Conservation (phyloP, 2,113 vertebrate genomes). For the Mirounga angustirostris region DNA sequence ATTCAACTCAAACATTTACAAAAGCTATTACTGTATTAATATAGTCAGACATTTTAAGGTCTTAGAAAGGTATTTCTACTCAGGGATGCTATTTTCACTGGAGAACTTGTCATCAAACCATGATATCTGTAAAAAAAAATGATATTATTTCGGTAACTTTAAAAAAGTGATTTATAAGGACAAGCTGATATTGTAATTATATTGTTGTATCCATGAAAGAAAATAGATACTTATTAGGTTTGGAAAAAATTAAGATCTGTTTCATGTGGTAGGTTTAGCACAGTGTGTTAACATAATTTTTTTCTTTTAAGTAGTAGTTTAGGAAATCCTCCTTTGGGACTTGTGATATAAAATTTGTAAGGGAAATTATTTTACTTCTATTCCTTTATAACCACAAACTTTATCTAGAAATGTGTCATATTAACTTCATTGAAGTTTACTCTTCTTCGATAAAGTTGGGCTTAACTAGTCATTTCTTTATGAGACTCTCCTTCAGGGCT, state of each 20-base stretch:
- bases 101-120: background rate
- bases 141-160: constrained; percentile 18
- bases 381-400: background rate
- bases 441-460: background rate
- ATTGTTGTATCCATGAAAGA: background rate
- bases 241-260: background rate
- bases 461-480: constrained; percentile 1
- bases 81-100: background rate
- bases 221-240: background rate
- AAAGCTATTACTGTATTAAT: background rate
- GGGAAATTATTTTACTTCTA: constrained; percentile 23
- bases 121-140: background rate
- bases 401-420: constrained; percentile 41
- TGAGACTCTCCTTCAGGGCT: background rate
- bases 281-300: background rate
- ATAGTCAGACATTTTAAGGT: background rate
- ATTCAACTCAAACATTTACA: constrained; percentile 26
- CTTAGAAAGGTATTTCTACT: background rate
- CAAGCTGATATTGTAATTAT: background rate
- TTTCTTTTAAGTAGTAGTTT: constrained; percentile 37
- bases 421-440: background rate
- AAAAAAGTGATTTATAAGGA: background rate
- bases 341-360: constrained; percentile 2
- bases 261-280: background rate
- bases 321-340: constrained; percentile 30